phyloP scores from a whole-genome alignment of 2,113 vertebrate species.

The Cyrtonyx montezumae region DNA sequence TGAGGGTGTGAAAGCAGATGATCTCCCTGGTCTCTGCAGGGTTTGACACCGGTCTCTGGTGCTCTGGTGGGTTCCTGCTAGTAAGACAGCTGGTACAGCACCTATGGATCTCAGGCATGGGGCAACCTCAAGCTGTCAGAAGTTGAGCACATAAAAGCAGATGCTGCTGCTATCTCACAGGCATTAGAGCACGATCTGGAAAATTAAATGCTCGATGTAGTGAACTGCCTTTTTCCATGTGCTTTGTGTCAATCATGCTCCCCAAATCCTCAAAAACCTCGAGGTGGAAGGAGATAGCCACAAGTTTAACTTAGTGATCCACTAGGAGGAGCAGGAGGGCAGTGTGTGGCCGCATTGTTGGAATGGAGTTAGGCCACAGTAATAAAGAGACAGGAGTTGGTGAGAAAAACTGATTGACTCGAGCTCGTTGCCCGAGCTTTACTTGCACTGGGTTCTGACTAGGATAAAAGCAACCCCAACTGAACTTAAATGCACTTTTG shows the following conservation, averaged over 20 bases:
- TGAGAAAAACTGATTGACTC: neutral
- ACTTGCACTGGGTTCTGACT: neutral
- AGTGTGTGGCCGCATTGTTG: neutral
- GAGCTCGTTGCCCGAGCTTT: neutral
- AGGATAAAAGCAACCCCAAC: neutral
- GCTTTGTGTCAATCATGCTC: neutral
- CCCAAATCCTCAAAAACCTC: neutral
- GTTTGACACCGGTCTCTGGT: neutral
- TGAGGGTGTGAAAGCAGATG: neutral
- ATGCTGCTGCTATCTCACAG: neutral
- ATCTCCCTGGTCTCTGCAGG: neutral
- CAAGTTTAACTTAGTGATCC: neutral
- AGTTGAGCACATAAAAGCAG: neutral
- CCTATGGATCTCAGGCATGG: neutral
- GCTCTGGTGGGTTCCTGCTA: neutral
- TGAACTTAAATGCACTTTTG: neutral
- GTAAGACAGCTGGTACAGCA: neutral
- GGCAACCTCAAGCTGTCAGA: neutral
- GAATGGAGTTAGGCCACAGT: neutral
- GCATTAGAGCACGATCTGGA: neutral
- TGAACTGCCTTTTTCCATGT: neutral
- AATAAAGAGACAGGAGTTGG: neutral
- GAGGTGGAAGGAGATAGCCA: neutral
- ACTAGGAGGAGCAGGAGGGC: constrained; percentile 57
- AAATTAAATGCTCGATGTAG: accelerated